phyloP scores from a whole-genome alignment of 2,888 invertebrate genomes.

The Eustalomyia histrio region DNA sequence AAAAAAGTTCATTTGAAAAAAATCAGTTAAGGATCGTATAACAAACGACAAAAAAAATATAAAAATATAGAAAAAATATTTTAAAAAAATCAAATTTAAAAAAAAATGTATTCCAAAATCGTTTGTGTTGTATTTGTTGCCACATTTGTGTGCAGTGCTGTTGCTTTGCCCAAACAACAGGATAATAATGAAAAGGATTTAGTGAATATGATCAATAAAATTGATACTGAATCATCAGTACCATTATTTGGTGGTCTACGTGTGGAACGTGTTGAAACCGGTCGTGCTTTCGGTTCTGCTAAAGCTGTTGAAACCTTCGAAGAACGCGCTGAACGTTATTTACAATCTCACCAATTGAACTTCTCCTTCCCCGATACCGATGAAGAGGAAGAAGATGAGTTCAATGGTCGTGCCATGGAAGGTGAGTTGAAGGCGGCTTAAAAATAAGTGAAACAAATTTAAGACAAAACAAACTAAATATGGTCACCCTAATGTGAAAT shows the following conservation, averaged over 20 bases:
- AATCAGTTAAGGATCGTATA: constrained; percentile 48
- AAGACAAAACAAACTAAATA: constrained; percentile 5
- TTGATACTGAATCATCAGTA: constrained; percentile 79
- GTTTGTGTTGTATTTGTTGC: constrained; percentile 77
- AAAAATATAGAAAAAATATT: constrained; percentile 46
- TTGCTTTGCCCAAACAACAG: constrained; percentile 75
- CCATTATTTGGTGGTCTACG: constrained; percentile 79
- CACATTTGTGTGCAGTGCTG: constrained; percentile 72
- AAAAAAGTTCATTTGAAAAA: constrained; percentile 56
- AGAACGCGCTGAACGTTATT: constrained; percentile 80
- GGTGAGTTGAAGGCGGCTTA: constrained; percentile 69
- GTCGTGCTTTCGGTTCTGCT: constrained; percentile 73
- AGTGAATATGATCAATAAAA: constrained; percentile 79
- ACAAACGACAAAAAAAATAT: constrained; percentile 43
- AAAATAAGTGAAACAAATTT: background rate
- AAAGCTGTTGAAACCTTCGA: constrained; percentile 78
- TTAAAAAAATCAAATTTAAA: constrained; percentile 34
- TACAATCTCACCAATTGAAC: constrained; percentile 80
- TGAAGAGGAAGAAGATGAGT: constrained; percentile 73
- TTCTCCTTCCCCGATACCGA: constrained; percentile 78
- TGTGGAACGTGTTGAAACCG: constrained; percentile 77
- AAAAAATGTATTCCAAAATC: constrained; percentile 77
- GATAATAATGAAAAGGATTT: constrained; percentile 79
- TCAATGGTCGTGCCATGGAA: constrained; percentile 77
- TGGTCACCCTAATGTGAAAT: background rate